Evolutionary conservation across 2,888 invertebrate genomes (phyloP).

Genomic region (Eupithecia inturbata): DNA sequence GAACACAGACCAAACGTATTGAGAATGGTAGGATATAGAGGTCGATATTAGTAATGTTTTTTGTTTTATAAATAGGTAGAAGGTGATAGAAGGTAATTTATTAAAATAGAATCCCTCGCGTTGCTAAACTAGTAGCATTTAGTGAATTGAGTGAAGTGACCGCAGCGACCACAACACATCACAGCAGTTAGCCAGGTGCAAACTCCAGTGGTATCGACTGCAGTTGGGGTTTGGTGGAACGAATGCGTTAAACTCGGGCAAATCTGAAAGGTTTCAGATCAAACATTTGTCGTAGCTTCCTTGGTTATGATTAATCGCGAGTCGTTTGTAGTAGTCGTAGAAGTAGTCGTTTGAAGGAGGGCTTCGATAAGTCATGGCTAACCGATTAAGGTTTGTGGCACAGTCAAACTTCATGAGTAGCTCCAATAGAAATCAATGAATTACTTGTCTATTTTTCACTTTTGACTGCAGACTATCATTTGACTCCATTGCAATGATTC

Average conservation of each 20-base stretch:
- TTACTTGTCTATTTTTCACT: not conserved
- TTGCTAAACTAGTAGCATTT: slow-evolving; percentile 32
- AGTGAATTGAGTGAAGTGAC: slow-evolving; percentile 59
- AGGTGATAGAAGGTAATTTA: not conserved
- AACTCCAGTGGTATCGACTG: not conserved
- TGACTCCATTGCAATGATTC: not conserved
- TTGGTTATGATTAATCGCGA: not conserved
- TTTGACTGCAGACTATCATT: not conserved
- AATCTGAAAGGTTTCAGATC: not conserved
- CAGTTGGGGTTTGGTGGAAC: not conserved
- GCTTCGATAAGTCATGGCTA: not conserved
- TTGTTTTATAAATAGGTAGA: not conserved
- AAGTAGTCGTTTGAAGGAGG: not conserved
- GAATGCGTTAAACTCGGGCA: not conserved
- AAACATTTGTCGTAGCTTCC: not conserved
- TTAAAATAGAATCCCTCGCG: slow-evolving; percentile 23
- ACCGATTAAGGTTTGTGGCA: not conserved
- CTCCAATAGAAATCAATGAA: not conserved
- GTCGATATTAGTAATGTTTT: not conserved
- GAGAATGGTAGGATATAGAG: not conserved
- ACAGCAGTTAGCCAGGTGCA: slow-evolving; percentile 32
- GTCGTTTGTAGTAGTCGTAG: too few relatives aligned
- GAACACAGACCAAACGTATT: not conserved
- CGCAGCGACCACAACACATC: slow-evolving; percentile 59
- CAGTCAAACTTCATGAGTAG: not conserved